Evolutionary conservation across 2,797 vertebrate species (phyloP), one percentile per base, ranked within the genome.

Genomic region (Tragopan temminckii): DNA sequence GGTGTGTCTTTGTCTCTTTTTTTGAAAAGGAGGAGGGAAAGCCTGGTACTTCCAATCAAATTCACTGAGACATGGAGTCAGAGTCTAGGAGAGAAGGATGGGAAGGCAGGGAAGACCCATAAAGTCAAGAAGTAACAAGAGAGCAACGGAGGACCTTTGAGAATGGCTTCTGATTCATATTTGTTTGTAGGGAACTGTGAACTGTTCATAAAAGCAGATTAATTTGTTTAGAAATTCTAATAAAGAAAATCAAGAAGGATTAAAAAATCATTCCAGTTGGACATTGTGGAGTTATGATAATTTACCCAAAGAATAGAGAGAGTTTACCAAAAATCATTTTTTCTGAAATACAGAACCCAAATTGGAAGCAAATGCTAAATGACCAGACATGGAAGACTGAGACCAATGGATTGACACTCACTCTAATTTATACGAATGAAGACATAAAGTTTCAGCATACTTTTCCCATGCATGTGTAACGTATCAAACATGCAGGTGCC

Each of bases 371-470:
- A 94, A 75, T 64, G 21, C 25, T 48, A 46, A 31, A 25, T 55
- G 40, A 36, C n/a, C 58, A 82, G 90, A 75, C 93, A 77, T 77
- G 76, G 79, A 93, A 95, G 89, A 78, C 20, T 50, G 71, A 77
- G 77, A 82, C 78, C 81, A 71, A 5, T 13, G 62, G 64, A 79
- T 77, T 69, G 46, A 57, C 57, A 42, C 35, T 80, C 57, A 80
- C 45, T 61, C n/a, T 74, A 68, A 43, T 42, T 80, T 64, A 76
- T 62, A 75, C 21, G 35, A 75, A 81, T 15, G 40, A 57, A 92
- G 17, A 38, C 40, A 82, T 11, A 38, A 94, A 61, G 18, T 77
- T 88, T 67, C 64, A 19, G 8, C 57, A 8, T 10, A 10, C 33
- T 61, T 89, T 42, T 18, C 43, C 61, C 15, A 3, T 5, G 27